These are phyloP conservation scores for Manis crassicaudata DNA, from an alignment of 2,797 vertebrate genomes.

Conservation along the genomic window DNA sequence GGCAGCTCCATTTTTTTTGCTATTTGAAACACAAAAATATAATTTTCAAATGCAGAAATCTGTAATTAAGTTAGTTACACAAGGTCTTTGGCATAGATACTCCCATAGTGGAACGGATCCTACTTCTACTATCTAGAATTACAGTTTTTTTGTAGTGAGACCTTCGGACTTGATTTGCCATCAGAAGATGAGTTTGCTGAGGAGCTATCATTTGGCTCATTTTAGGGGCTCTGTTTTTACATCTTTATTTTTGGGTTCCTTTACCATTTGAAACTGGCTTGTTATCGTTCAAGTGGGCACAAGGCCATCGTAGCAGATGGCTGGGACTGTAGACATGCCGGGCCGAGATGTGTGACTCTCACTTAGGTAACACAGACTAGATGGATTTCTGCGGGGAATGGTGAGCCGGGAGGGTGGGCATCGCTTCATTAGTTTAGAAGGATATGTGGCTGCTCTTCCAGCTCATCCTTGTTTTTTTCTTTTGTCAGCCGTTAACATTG, in stretches of 20 bases:
- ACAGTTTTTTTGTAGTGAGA: not conserved
- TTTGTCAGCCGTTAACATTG: not conserved
- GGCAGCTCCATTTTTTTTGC: not conserved
- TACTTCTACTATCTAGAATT: not conserved
- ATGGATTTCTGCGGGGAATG: not conserved
- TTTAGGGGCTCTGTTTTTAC: conserved; percentile 47
- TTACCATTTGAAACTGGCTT: conserved; percentile 64
- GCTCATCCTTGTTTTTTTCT: not conserved
- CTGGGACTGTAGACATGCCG: not conserved
- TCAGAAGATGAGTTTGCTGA: conserved; percentile 31
- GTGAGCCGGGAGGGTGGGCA: conserved; percentile 13
- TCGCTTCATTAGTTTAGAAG: conserved; percentile 38
- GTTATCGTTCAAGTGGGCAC: conserved; percentile 67
- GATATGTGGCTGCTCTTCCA: not conserved
- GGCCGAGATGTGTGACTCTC: conserved; percentile 49
- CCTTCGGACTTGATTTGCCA: not conserved
- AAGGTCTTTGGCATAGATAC: not conserved
- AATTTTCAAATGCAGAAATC: conserved; percentile 17
- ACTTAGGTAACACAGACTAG: not conserved
- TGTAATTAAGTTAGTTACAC: not conserved
- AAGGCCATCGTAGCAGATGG: conserved; percentile 69
- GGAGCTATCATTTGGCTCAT: conserved; percentile 9
- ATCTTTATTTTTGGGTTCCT: conserved; percentile 70
- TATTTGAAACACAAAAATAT: not conserved
- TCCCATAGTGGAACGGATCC: not conserved